Evolutionary conservation across 2,888 invertebrate species (phyloP).

Genomic region (Antheraea yamamai): DNA sequence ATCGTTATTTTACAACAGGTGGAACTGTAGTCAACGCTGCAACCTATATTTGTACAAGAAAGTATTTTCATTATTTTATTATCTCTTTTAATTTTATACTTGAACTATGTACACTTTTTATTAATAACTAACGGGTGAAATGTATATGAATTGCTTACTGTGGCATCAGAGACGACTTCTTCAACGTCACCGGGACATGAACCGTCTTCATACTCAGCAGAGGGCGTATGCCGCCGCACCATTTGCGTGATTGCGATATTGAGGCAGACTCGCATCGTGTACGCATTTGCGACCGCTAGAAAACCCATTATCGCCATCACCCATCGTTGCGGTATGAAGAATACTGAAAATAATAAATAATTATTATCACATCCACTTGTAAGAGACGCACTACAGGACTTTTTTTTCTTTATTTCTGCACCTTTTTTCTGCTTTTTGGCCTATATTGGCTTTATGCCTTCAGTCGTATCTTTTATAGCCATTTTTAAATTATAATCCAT

Average conservation of each 20-base stretch:
- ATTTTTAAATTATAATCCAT: too few species aligned
- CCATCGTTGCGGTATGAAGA: constrained; percentile 86
- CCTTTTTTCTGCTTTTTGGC: too few species aligned
- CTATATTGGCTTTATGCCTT: too few species aligned
- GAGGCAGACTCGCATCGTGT: constrained; percentile 88
- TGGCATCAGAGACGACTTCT: constrained; percentile 46
- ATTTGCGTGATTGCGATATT: constrained; percentile 88
- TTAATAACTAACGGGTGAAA: constrained; percentile 17
- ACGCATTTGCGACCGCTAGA: constrained; percentile 87
- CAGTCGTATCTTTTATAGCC: too few species aligned
- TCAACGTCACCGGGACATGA: constrained; percentile 62
- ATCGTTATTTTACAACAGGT: too few species aligned
- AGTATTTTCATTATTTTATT: too few species aligned
- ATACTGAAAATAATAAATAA: constrained; percentile 66
- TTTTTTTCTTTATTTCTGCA: too few species aligned
- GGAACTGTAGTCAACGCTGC: too few species aligned
- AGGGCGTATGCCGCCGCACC: constrained; percentile 66
- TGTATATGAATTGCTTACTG: constrained; percentile 42
- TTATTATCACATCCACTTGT: not conserved
- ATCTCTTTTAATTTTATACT: too few species aligned
- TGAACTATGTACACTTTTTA: too few species aligned
- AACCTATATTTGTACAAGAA: too few species aligned
- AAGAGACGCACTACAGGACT: too few species aligned
- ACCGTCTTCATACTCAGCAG: constrained; percentile 56
- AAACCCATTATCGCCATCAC: constrained; percentile 89